Evolutionary conservation across 2,113 vertebrate species (phyloP), one percentile per base, ranked within the genome.

Genomic region (Azemiops feae): DNA sequence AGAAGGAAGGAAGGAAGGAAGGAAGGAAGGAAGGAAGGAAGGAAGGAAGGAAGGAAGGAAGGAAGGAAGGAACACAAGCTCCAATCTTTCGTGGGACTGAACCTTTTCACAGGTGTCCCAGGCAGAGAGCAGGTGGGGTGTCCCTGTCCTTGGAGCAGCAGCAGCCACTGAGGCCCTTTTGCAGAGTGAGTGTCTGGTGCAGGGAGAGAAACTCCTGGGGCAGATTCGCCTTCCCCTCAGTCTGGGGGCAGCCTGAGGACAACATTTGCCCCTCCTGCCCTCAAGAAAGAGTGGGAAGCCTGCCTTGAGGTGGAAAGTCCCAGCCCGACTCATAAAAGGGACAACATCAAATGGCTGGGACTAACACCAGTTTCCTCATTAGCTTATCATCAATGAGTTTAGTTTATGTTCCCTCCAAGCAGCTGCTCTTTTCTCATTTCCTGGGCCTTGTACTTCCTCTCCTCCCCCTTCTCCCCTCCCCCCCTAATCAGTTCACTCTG

Each of bases 61-160:
- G 27, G 60, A 64, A 64, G 57, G 12, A 53, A 53, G 52, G 52
- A 53, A 53, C 1, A 50, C 47, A 64, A 74, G n/a, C 5, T 16
- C n/a, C 16, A 7, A 3, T 1, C 5, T 39, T 39, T 74, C 3
- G 2, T 39, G 69, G 69, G 16, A 74, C 5, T 2, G n/a, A 0
- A 0, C n/a, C n/a, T 39, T 74, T 74, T 34, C n/a, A 20, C 0
- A 0, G 69, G n/a, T 39, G 16, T 34, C 69, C n/a, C n/a, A 39
- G n/a, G n/a, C 30, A 18, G n/a, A 74, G 16, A 18, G n/a, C 69
- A 39, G n/a, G 69, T 34, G 18, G 14, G 1, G 16, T 16, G 12
- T 20, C 14, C 69, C 12, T 39, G 69, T 18, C 16, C n/a, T 34
- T 5, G 2, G 69, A 74, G n/a, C n/a, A 74, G 64, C n/a, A 0